Base-by-base conservation (phyloP, 2,888 invertebrate genomes). In the Chalcosyrphus nemorum region DNA sequence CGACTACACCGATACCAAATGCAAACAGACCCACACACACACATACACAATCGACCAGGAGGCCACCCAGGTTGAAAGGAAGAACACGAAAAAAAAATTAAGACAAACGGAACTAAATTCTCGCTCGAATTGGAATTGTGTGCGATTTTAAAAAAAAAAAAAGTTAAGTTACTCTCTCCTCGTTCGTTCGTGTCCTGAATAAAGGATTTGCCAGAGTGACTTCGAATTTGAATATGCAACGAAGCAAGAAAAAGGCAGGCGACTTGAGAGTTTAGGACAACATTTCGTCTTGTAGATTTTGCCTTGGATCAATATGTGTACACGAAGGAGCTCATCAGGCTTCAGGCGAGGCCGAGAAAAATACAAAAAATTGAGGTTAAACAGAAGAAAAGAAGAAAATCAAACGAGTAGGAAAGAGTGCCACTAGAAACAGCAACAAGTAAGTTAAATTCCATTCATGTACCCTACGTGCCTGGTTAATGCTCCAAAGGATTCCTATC, bases 221-320 rank as follows among this genome's bases (percentile, higher is more conserved):
- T 57, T 63, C 19, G 17, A 47, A 71, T 78, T 65, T 78, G 35
- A 78, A 82, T 82, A 82, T 74, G 61, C 66, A 82, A 78, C 78
- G 24, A 77, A 68, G 78, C 66, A 56, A 19, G 47, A 24, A 77
- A 41, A 21, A 38, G 57, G 24, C 63, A 65, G 47, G 45, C 50
- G 45, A 17, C 38, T 54, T 7, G 1, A 24, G 11, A 21, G 0
- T n/a, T 15, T 17, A 11, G 35, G 13, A 19, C n/a, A 7, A 24
- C 50, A 9, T 9, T 29, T 71, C 11, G 24, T 59, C 15, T 24
- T 13, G 45, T 65, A 50, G 72, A 47, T 63, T 70, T 52, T 27
- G 47, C 13, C 45, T 35, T 47, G 29, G 63, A 72, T 72, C 71
- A 71, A 70, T 78, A 63, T 56, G 17, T 24, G 38, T 21, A 27